These are phyloP conservation scores for Cacajao melanocephalus DNA, from an alignment of 2,797 vertebrate genomes.

Conservation along the genomic window DNA sequence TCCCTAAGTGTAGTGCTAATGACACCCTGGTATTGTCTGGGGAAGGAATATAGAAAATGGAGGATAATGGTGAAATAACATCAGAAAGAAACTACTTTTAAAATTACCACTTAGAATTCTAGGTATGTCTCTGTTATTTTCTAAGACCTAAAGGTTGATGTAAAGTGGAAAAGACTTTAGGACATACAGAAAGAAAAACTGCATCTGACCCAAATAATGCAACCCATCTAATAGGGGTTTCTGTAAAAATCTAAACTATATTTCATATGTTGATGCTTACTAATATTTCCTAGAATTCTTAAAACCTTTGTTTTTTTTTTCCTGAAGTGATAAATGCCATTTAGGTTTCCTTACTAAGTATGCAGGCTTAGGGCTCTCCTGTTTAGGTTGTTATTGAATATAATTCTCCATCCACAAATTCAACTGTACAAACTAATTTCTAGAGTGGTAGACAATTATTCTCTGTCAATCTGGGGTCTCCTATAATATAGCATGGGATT, in stretches of 20 bases:
- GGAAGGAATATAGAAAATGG: background rate
- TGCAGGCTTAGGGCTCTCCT: background rate
- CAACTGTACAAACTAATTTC: background rate
- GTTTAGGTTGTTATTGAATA: background rate
- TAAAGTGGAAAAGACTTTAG: background rate
- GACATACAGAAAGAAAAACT: background rate
- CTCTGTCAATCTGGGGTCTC: background rate
- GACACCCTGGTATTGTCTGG: background rate
- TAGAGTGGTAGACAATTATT: background rate
- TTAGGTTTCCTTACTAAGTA: background rate
- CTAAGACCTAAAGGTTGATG: background rate
- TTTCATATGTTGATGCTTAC: background rate
- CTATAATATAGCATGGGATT: background rate
- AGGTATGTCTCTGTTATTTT: background rate
- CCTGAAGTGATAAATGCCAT: background rate
- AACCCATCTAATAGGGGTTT: background rate
- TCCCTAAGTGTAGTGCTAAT: background rate
- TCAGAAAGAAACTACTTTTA: background rate
- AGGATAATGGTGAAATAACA: background rate
- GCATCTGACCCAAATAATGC: background rate
- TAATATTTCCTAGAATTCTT: background rate
- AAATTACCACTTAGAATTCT: slow-evolving; percentile 3
- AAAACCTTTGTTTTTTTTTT: background rate
- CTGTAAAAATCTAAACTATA: background rate
- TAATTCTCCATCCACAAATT: background rate